Evolutionary conservation across 2,113 vertebrate genomes (phyloP).

Genomic region (Lamprotornis superbus): DNA sequence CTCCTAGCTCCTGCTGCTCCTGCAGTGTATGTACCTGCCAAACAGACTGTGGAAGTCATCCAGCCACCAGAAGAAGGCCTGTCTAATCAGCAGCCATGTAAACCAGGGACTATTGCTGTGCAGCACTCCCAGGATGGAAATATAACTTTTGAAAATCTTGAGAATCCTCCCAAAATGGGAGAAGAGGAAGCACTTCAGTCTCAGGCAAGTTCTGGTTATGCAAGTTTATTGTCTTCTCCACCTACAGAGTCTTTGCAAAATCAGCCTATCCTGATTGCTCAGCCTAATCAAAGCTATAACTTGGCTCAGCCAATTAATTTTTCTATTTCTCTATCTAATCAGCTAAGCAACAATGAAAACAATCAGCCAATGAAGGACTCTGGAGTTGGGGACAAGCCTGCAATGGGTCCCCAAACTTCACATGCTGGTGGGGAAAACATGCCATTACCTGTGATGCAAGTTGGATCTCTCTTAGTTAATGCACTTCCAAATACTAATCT

Average conservation of each 20-base stretch:
- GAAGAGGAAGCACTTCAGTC: slow-evolving; percentile 76
- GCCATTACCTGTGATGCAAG: slow-evolving; percentile 5
- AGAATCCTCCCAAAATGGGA: slow-evolving; percentile 91
- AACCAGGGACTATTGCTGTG: slow-evolving; percentile 44
- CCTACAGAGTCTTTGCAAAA: slow-evolving; percentile 82
- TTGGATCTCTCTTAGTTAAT: slow-evolving; percentile 27
- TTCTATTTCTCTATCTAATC: slow-evolving; percentile 58
- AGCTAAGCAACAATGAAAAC: slow-evolving; percentile 72
- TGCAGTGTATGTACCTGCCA: slow-evolving; percentile 79
- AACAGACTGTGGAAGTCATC: slow-evolving; percentile 80
- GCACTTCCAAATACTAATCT: slow-evolving; percentile 63
- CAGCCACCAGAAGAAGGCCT: slow-evolving; percentile 87
- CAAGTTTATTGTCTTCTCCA: slow-evolving; percentile 85
- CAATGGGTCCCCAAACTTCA: slow-evolving; percentile 8
- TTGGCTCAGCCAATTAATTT: slow-evolving; percentile 77
- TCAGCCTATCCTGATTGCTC: slow-evolving; percentile 87
- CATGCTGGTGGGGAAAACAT: slow-evolving; percentile 46
- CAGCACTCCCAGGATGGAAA: slow-evolving; percentile 38
- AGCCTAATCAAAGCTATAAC: slow-evolving; percentile 84
- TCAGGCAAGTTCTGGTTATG: slow-evolving; percentile 87
- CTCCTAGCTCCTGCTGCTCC: slow-evolving; percentile 92
- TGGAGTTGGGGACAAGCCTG: slow-evolving; percentile 38
- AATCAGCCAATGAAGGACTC: slow-evolving; percentile 67
- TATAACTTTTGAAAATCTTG: slow-evolving; percentile 88
- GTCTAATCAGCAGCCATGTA: slow-evolving; percentile 43